Base-by-base conservation (phyloP, 2,113 vertebrate species). In the Equus quagga region DNA sequence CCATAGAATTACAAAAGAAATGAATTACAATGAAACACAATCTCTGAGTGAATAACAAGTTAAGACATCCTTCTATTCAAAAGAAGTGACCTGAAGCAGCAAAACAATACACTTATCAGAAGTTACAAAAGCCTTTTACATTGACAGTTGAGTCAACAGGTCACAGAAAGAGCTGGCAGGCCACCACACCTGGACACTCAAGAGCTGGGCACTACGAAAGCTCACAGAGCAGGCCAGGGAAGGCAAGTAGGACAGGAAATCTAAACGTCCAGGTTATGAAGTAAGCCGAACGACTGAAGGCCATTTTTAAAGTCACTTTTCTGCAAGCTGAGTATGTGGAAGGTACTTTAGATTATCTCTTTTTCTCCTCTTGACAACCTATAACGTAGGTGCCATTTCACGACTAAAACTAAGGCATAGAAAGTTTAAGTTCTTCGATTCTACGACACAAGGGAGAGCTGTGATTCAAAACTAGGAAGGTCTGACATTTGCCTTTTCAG, bases 91-190 rank as follows among this genome's bases (percentile, higher is more conserved):
- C 49, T 64, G 10, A 88, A 69, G 75, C 44, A 64, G 89, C 44
- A 82, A 92, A 70, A 75, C 41, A 87, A 69, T 44, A 64, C 3
- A 78, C 24, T 83, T 60, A 89, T 62, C 65, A 23, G 41, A 21
- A 90, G 56, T 87, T 51, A 76, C 44, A 92, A 92, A 46, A 95
- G 18, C 26, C 54, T 76, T 89, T 83, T 78, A 95, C 88, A 72
- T 8, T 51, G 78, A 70, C 62, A 84, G n/a, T 3, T 64, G n/a
- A 92, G 28, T 28, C 54, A 88, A 70, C 0, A 78, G 76, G 24
- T 84, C 64, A 69, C 2, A 78, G 5, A 36, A 51, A 70, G 31
- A 44, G 54, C 0, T 91, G 58, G 80, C 44, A 73, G 56, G 85
- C 60, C 33, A 76, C 26, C 78, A 33, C 6, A 24, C 46, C 44